Conservation (phyloP, 2,113 vertebrate genomes). For the Tenebrosternarchus preto region DNA sequence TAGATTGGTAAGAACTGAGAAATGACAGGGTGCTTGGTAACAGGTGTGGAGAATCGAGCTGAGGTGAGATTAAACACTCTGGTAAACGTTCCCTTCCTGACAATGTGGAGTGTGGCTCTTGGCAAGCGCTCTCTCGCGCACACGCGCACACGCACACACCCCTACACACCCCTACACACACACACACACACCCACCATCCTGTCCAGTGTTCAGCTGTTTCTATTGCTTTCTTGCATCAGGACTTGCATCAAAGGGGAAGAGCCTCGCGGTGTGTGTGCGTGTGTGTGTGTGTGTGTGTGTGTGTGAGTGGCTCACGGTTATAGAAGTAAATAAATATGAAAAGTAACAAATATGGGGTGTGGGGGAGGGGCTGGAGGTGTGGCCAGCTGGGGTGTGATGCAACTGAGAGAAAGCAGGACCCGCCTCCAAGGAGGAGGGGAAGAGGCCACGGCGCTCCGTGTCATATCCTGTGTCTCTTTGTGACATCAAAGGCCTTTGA, state of each 20-base stretch:
- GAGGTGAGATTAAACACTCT: not conserved
- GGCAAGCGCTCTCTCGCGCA: too few species aligned
- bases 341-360: conserved; percentile 38
- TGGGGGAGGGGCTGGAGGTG: conserved; percentile 13
- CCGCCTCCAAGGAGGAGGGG: conserved; percentile 21
- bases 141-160: too few species aligned
- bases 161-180: not conserved
- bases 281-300: too few species aligned
- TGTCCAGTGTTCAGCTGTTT: conserved; percentile 3
- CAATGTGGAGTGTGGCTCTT: too few species aligned
- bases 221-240: conserved; percentile 51
- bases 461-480: not conserved
- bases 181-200: not conserved
- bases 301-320: conserved; percentile 30
- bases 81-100: not conserved
- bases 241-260: conserved; percentile 50
- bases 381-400: conserved; percentile 45
- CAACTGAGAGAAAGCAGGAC: conserved; percentile 48
- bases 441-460: not conserved
- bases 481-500: conserved; percentile 45
- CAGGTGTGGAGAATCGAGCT: not conserved
- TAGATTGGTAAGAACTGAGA: conserved; percentile 15
- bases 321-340: conserved; percentile 49
- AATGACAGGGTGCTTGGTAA: not conserved
- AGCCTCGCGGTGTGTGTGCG: too few species aligned